Percentiles rank a stretch among this genome's conserved stretches.
phyloP scores from a whole-genome alignment of 1,140 invertebrate species.

The Goniozus legneri region DNA sequence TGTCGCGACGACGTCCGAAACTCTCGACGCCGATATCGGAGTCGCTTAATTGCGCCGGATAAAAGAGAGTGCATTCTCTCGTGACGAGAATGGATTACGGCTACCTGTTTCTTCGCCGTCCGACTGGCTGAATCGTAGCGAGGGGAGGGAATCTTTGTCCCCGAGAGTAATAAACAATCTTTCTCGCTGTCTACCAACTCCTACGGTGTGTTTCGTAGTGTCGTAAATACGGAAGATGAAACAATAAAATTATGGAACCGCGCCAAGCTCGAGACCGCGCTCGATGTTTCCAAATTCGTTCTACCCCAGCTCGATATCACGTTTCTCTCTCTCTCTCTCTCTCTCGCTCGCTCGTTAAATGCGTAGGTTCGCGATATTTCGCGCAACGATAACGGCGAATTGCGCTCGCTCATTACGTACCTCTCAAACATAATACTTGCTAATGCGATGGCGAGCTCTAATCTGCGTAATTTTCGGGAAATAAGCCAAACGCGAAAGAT shows the following conservation, averaged over 20 bases:
- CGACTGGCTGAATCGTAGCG: too few relatives aligned
- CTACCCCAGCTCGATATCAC: slow-evolving; percentile 4
- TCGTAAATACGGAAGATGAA: slow-evolving; percentile 33
- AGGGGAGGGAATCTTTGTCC: slow-evolving; percentile 8
- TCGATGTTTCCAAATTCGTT: slow-evolving; percentile 8
- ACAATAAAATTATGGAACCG: slow-evolving; percentile 39
- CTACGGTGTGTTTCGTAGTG: slow-evolving; percentile 8
- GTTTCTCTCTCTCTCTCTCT: slow-evolving; percentile 1
- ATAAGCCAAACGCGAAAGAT: slow-evolving; percentile 22
- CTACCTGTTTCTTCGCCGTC: too few relatives aligned
- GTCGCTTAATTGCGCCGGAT: too few relatives aligned
- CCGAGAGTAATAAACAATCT: slow-evolving; percentile 17
- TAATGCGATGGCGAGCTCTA: background rate
- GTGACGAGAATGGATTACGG: too few relatives aligned
- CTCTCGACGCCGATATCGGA: too few relatives aligned
- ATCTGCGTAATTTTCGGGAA: slow-evolving; percentile 20
- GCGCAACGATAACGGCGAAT: background rate
- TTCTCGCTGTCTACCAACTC: background rate
- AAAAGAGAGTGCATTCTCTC: too few relatives aligned
- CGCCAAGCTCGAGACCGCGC: slow-evolving; percentile 29
- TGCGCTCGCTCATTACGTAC: background rate
- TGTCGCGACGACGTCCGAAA: too few relatives aligned
- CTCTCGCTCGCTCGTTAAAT: too few relatives aligned
- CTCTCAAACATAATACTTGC: too few relatives aligned
- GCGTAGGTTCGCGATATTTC: too few relatives aligned